Evolutionary conservation across 2,888 invertebrate species (phyloP), one percentile per base, ranked within the genome.

Genomic region (Conistra vaccinii): DNA sequence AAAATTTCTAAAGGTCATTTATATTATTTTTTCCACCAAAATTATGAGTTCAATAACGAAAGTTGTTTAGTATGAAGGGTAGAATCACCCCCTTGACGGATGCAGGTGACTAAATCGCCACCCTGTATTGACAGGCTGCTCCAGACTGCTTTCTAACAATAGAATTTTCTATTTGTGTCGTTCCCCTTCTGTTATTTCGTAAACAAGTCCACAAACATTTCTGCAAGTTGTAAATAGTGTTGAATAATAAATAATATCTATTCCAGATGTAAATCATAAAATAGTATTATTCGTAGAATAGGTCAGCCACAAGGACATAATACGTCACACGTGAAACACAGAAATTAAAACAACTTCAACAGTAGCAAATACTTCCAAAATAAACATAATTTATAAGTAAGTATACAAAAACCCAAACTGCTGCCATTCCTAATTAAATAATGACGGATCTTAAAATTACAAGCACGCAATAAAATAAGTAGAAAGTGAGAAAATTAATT

Each of bases 121-220:
- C 48, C 20, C 45, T 76, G 29, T 60, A 51, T 35, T n/a, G 20
- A 66, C n/a, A n/a, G n/a, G n/a, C n/a, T n/a, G 10, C 69, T 69
- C 20, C 26, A 32, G 17, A 69, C 68, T 76, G 42, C 32, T 20
- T 42, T 20, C 48, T 35, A 73, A 42, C 55, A 61, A 61, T 53
- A 66, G 74, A 26, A 65, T 23, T 3, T 23, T 63, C 51, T 73
- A 78, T 80, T 74, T 45, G 23, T 65, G 29, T 66, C 26, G 23
- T 39, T 55, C 17, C 20, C n/a, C 26, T 48, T 60, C 53, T 61
- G 53, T 53, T 23, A 60, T 51, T 70, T 57, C 10, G 67, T 82
- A 71, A 83, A 81, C 79, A 79, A 83, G 35, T 45, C 58, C 42
- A 79, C 78, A 75, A 79, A 82, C 32, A 61, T 71, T 69, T 82